These are phyloP conservation scores for Cichlasoma orientale DNA, from an alignment of 2,797 vertebrate species.

Conservation along the genomic window DNA sequence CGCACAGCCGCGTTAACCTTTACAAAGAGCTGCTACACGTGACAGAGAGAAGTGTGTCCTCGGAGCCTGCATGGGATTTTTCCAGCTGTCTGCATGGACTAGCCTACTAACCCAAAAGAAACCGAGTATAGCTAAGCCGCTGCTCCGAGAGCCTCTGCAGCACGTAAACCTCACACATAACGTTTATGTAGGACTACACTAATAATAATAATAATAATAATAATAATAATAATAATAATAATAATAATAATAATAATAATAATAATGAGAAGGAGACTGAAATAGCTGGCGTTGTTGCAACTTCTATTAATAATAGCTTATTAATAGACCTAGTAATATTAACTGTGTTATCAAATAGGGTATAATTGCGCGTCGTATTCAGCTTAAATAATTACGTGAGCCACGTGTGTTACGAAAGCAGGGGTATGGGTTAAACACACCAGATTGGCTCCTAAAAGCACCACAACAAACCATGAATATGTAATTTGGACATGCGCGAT, in stretches of 20 bases:
- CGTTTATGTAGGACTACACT: not conserved
- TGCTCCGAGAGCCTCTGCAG: not conserved
- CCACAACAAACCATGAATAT: not conserved
- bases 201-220: not conserved
- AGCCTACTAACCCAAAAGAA: constrained; percentile 67
- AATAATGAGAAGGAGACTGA: not conserved
- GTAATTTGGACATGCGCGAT: not conserved
- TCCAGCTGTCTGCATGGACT: constrained; percentile 52
- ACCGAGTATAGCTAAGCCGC: not conserved
- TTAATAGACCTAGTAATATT: not conserved
- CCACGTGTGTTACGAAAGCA: constrained; percentile 13
- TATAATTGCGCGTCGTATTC: not conserved
- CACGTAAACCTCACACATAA: not conserved
- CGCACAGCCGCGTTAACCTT: constrained; percentile 80
- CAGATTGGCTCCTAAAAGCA: not conserved
- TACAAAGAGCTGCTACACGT: constrained; percentile 80
- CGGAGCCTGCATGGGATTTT: constrained; percentile 57
- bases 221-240: not conserved
- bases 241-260: not conserved
- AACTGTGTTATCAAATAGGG: not conserved
- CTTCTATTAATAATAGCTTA: not conserved
- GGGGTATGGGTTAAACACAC: not conserved
- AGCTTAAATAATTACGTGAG: not conserved
- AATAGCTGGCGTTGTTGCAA: not conserved
- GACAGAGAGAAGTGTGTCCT: constrained; percentile 79